Conservation (phyloP, 1,140 invertebrate species). For the Mylabris phalerata region DNA sequence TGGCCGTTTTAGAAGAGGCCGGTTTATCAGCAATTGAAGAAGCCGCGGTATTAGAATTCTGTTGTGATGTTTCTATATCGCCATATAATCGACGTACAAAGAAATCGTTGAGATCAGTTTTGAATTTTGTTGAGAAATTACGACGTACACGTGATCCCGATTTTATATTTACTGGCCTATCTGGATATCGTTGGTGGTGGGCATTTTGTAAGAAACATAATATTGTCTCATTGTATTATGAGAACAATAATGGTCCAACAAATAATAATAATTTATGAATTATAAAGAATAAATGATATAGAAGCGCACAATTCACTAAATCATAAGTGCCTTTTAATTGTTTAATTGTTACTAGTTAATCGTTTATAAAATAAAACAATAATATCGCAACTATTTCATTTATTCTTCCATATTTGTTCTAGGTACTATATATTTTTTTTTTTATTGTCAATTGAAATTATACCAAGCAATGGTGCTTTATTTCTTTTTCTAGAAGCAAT, state of each 20-base stretch:
- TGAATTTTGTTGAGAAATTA: slow-evolving; percentile 59
- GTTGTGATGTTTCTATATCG: slow-evolving; percentile 63
- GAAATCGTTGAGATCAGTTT: slow-evolving; percentile 57
- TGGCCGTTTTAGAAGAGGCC: slow-evolving; percentile 65
- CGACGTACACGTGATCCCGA: slow-evolving; percentile 52
- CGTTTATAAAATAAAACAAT: no score
- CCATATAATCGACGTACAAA: slow-evolving; percentile 67
- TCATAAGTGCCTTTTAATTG: not conserved
- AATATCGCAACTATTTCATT: no score
- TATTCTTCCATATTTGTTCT: no score
- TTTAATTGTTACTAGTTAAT: no score
- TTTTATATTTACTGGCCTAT: slow-evolving; percentile 59
- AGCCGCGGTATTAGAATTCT: slow-evolving; percentile 60
- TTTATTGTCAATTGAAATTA: no score
- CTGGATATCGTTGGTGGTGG: slow-evolving; percentile 74
- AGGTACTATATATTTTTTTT: no score
- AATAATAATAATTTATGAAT: slow-evolving; percentile 12
- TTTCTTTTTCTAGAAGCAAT: no score
- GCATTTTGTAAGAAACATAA: slow-evolving; percentile 74
- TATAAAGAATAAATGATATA: not conserved
- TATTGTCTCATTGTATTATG: slow-evolving; percentile 60
- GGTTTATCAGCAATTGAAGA: slow-evolving; percentile 57
- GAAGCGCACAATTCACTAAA: not conserved
- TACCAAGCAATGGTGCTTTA: no score
- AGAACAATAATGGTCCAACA: slow-evolving; percentile 37